Conservation (phyloP, 2,113 vertebrate species). For the Manacus vitellinus region DNA sequence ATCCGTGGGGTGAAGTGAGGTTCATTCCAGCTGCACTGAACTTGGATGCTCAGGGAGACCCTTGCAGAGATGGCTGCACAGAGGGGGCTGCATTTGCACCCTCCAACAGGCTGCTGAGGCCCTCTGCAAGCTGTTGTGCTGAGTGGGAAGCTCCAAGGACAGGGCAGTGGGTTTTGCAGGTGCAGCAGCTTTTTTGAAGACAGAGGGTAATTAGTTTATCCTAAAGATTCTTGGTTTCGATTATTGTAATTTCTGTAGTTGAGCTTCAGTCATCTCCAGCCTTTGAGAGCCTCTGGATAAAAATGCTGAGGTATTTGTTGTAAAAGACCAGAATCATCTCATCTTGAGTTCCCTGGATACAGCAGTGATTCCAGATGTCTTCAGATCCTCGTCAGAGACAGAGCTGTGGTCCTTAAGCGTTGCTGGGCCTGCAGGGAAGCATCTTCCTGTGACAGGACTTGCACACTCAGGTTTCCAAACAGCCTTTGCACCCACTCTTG, state of each 20-base stretch:
- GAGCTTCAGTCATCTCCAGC: neutral
- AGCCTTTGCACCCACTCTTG: neutral
- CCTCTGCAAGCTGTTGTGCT: neutral
- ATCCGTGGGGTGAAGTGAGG: fast-evolving
- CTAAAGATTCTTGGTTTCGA: neutral
- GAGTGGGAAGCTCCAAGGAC: neutral
- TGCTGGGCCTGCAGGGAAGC: neutral
- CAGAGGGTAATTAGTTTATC: neutral
- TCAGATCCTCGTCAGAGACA: neutral
- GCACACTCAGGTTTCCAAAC: neutral
- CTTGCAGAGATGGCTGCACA: neutral
- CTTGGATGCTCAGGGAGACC: neutral
- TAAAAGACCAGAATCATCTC: neutral
- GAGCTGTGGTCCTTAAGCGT: neutral
- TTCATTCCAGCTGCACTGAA: neutral
- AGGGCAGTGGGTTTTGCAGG: neutral
- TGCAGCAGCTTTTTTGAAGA: neutral
- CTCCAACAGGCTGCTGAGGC: neutral
- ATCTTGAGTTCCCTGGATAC: neutral
- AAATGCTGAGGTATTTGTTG: neutral
- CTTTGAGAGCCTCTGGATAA: neutral
- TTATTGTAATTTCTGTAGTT: neutral
- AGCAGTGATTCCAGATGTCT: neutral
- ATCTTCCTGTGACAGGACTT: neutral
- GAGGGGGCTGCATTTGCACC: neutral